Evolutionary conservation across 1,140 invertebrate species (phyloP).

Genomic region (Microplitis demolitor): DNA sequence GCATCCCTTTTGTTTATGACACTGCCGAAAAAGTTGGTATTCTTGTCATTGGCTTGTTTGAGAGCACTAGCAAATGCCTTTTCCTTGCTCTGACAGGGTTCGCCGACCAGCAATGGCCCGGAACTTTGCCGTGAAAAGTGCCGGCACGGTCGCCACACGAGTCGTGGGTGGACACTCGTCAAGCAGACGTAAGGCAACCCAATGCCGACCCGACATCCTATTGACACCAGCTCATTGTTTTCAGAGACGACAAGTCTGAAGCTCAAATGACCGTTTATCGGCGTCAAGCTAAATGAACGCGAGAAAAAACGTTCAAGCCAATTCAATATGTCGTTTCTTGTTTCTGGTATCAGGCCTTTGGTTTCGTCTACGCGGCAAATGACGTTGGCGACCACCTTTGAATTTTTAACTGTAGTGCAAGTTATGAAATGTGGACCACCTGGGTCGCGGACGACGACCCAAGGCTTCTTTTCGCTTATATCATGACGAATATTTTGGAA

Average conservation of each 20-base stretch:
- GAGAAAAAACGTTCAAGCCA: conserved; percentile 77
- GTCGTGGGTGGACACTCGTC: conserved; percentile 68
- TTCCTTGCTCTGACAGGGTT: conserved; percentile 60
- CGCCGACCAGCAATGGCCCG: conserved; percentile 56
- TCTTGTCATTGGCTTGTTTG: conserved; percentile 55
- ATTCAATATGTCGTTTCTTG: conserved; percentile 68
- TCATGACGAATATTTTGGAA: conserved; percentile 60
- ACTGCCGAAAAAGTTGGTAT: conserved; percentile 56
- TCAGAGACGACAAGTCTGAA: conserved; percentile 70
- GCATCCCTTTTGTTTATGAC: conserved; percentile 75
- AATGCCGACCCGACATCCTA: conserved; percentile 76
- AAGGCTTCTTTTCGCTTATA: conserved; percentile 73
- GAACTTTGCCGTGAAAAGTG: conserved; percentile 67
- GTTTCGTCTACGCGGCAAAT: conserved; percentile 73
- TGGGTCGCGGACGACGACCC: conserved; percentile 76
- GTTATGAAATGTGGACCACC: conserved; percentile 76
- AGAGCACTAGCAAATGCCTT: conserved; percentile 61
- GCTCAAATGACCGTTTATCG: conserved; percentile 76
- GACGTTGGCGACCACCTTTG: conserved; percentile 76
- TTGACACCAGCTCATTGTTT: conserved; percentile 56
- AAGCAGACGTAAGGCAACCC: conserved; percentile 79
- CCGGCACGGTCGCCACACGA: conserved; percentile 68
- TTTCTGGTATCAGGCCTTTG: conserved; percentile 72
- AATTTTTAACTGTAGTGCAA: conserved; percentile 79
- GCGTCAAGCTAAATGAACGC: conserved; percentile 63